Evolutionary conservation across 2,113 vertebrate genomes (phyloP), one percentile per base, ranked within the genome.

Genomic region (Phodopus roborovskii): DNA sequence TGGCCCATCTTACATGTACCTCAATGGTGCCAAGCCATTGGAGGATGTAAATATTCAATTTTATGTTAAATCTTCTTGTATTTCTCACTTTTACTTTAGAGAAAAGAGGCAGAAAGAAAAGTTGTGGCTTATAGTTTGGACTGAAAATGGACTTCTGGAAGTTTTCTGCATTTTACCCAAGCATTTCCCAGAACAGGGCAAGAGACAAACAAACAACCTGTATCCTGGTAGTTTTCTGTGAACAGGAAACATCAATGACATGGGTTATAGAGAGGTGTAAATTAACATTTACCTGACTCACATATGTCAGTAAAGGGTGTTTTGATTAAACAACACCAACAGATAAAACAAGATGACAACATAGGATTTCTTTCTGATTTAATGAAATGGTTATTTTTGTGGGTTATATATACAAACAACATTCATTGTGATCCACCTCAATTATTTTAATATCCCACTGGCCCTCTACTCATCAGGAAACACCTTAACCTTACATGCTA

Each of bases 71-170:
- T 96, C 19, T 88, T 94, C 68, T 92, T 95, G 84, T 24, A 89
- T 88, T 90, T 94, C 68, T 92, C 39, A 73, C 91, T 96, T 95
- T 85, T 56, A 71, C 84, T 86, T 94, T 71, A 85, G 75, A 64
- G 6, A 95, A 70, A 91, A 96, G 77, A 42, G 94, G 36, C 83
- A 94, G 50, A 64, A 88, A 93, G 64, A 90, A 60, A 77, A 66
- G 93, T 89, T 85, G 9, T 22, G 60, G 45, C 88, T 93, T 96
- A 70, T 45, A 81, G 68, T 73, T 39, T 58, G 73, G n/a, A 91
- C 78, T 97, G 68, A 95, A 97, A 85, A 82, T 94, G 87, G 78
- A 94, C 60, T 83, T 86, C 50, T n/a, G 87, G 82, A 87, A 87
- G 0, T 66, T 94, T 97, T 92, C 86, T 92, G 4, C 20, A 11